Base-by-base conservation (phyloP, 2,797 vertebrate species). In the Cichlasoma orientale region DNA sequence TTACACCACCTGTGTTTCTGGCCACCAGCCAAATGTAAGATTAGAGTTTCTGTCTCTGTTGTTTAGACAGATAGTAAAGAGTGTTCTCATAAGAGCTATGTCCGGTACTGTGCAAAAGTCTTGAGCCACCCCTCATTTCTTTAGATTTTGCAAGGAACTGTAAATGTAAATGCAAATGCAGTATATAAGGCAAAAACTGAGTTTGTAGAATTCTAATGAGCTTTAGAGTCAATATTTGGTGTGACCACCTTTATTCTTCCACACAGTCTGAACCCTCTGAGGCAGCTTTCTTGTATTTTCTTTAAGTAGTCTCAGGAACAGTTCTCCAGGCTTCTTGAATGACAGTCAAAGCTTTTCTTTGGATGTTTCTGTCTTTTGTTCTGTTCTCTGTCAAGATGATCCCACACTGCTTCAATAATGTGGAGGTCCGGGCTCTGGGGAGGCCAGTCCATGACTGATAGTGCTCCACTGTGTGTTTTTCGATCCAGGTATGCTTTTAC, bases 381-480 rank as follows among this genome's bases (percentile, higher is more conserved):
- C 38, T 41, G 10, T 38, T 38, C 36, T 41, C 11, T 41, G 36
- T 38, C 58, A 61, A 10, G 38, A 41, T 61, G 58, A 38, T 61
- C 0, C 33, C n/a, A 38, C 58, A 23, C 58, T 41, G 58, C n/a
- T 41, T 61, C 21, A 61, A 23, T 41, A 38, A 41, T 41, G 38
- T 2, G 38, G n/a, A 61, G n/a, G 58, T 36, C 38, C 7, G 38
- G n/a, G 7, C 12, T 38, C n/a, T 59, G 8, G 19, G 18, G 50
- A 10, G 19, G 47, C 47, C 50, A 52, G n/a, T 3, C 31, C 31
- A 59, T n/a, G 33, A 59, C 58, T 0, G 33, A 38, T 0, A 0
- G 19, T 38, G 19, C 21, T 59, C 6, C 57, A 21, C 36, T 59
- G 57, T 38, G 11, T 36, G 6, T 38, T 59, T 13, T 59, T 21